Percentiles rank a stretch among this genome's conserved stretches.
phyloP scores from a whole-genome alignment of 2,888 invertebrate genomes.

The Nematopogon swammerdamellus region DNA sequence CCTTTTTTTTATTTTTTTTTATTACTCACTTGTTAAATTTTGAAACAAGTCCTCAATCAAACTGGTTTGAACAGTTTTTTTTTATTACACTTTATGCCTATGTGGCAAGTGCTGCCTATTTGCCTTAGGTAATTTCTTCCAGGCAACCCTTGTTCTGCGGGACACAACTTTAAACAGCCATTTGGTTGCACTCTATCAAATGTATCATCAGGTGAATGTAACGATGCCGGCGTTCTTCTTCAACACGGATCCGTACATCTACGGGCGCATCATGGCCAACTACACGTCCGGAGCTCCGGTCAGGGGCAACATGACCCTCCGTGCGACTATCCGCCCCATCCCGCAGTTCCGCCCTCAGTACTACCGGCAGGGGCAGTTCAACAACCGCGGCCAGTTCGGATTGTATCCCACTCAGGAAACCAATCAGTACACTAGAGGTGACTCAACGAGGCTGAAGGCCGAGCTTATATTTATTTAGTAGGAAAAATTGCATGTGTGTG shows the following conservation, averaged over 20 bases:
- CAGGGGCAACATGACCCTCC: slow-evolving; percentile 81
- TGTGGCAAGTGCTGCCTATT: too few species aligned
- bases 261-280: slow-evolving; percentile 90
- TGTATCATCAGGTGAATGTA: slow-evolving; percentile 92
- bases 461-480: not conserved
- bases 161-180: too few species aligned
- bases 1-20: too few species aligned
- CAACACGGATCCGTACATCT: slow-evolving; percentile 77
- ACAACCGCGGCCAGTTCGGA: slow-evolving; percentile 43
- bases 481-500: not conserved
- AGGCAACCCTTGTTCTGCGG: too few species aligned
- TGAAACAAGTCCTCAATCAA: too few species aligned
- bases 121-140: too few species aligned
- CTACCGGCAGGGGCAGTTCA: slow-evolving; percentile 43
- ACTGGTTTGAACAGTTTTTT: too few species aligned
- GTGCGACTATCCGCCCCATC: slow-evolving; percentile 72
- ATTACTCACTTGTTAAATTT: too few species aligned
- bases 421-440: slow-evolving; percentile 39
- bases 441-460: too few species aligned
- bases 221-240: slow-evolving; percentile 95
- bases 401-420: slow-evolving; percentile 20
- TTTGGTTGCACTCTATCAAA: too few species aligned
- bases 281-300: slow-evolving; percentile 94
- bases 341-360: slow-evolving; percentile 53
- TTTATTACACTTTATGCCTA: too few species aligned